Base-by-base conservation (phyloP, 2,113 vertebrate genomes). In the Microtus richardsoni region DNA sequence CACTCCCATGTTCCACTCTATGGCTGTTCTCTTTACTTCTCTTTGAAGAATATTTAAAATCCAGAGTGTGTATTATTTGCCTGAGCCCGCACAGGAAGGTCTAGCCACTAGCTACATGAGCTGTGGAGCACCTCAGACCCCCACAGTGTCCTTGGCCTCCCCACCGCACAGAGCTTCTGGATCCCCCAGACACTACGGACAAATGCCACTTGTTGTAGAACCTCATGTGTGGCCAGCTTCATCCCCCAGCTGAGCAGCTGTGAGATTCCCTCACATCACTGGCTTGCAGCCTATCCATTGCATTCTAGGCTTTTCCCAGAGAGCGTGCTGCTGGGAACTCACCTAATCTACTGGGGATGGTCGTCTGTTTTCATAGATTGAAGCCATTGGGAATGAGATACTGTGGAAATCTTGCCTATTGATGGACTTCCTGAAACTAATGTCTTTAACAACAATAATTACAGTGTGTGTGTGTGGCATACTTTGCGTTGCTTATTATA, bases 141-240 rank as follows among this genome's bases (percentile, higher is more conserved):
- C n/a, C 1, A 8, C 36, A 1, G 44, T 22, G 4, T 47, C 49
- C 21, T 7, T 26, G 5, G 44, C 3, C 0, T 39, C 64, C 10
- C n/a, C 5, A 2, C 17, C 5, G 0, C 14, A 21, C 26, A 80
- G 36, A 70, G 17, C 36, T 6, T 17, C 36, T 24, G 22, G 4
- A 16, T 1, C 58, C n/a, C n/a, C 24, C 5, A 4, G 0, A 41
- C 52, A 4, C 66, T 26, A 16, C 0, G 2, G 2, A 5, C 1
- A 17, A 33, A 83, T 4, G 3, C 5, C 4, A 19, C 71, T 60
- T 0, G 6, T 24, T 19, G 24, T 33, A 44, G 49, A 39, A 17
- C 36, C 36, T 17, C 5, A 4, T 0, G 4, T 28, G 19, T 7
- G 12, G 13, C 64, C 80, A 21, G 12, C 22, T 49, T 17, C 30